phyloP scores from a whole-genome alignment of 2,113 vertebrate genomes.

The Sylvilagus bachmani region DNA sequence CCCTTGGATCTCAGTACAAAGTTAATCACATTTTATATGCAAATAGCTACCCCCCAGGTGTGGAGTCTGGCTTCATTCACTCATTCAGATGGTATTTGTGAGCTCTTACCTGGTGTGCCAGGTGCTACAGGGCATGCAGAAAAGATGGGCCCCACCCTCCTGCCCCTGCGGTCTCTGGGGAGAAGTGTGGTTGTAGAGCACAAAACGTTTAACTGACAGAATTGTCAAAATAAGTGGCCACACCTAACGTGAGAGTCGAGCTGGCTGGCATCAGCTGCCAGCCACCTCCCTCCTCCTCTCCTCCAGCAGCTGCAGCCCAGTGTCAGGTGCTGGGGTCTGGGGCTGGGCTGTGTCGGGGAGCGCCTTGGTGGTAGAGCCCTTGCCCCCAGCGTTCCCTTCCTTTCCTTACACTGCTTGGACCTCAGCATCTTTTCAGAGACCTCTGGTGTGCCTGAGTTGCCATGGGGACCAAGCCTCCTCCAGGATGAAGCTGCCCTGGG shows the following conservation, averaged over 20 bases:
- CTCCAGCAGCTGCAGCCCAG: neutral
- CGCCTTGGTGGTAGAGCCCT: neutral
- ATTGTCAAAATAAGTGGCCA: slow-evolving; percentile 53
- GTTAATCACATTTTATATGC: slow-evolving; percentile 73
- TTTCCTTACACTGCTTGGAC: neutral
- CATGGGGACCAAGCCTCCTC: slow-evolving; percentile 1
- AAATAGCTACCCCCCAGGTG: slow-evolving; percentile 39
- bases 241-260: neutral
- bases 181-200: neutral
- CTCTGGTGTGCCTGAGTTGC: slow-evolving; percentile 40
- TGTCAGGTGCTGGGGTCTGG: neutral
- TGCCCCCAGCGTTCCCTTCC: neutral
- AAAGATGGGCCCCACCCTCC: neutral
- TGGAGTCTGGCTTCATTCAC: neutral
- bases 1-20: slow-evolving; percentile 65
- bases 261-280: neutral
- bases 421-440: slow-evolving; percentile 36
- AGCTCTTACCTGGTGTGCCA: neutral
- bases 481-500: neutral
- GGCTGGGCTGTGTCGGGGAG: neutral
- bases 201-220: neutral
- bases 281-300: neutral
- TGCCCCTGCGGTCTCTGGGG: neutral
- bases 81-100: slow-evolving; percentile 49
- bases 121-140: neutral